phyloP scores from a whole-genome alignment of 2,113 vertebrate genomes.

The Myotis lucifugus region DNA sequence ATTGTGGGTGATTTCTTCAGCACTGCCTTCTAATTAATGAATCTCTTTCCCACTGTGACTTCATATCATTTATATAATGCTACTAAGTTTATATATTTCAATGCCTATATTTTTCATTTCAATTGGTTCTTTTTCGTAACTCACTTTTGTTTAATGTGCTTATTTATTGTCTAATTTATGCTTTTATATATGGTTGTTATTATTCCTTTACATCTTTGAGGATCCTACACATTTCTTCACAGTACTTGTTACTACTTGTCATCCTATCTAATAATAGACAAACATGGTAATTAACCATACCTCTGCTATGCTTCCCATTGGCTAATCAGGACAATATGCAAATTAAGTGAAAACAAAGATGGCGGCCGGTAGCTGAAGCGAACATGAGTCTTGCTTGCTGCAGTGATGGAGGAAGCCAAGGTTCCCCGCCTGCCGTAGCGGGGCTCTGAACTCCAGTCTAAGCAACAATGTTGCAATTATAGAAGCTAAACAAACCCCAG shows the following conservation, averaged over 20 bases:
- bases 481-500: too few relatives aligned
- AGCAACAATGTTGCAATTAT: too few relatives aligned
- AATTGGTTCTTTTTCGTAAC: not conserved
- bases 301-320: too few relatives aligned
- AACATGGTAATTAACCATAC: too few relatives aligned
- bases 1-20: conserved; percentile 20
- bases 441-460: too few relatives aligned
- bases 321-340: too few relatives aligned
- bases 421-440: too few relatives aligned
- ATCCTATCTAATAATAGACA: not conserved
- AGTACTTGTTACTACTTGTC: not conserved
- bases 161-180: conserved; percentile 1
- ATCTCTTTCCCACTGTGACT: not conserved
- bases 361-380: too few relatives aligned
- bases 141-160: not conserved
- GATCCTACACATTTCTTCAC: not conserved
- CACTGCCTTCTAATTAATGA: not conserved
- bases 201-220: not conserved
- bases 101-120: not conserved
- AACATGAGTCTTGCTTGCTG: too few relatives aligned
- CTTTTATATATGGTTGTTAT: not conserved
- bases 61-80: not conserved
- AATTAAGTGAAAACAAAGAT: too few relatives aligned
- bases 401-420: too few relatives aligned
- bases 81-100: not conserved